These are phyloP conservation scores for Chrysogorgia sp. DNA, from an alignment of 92 coral and sea anemone species.

Conservation along the genomic window DNA sequence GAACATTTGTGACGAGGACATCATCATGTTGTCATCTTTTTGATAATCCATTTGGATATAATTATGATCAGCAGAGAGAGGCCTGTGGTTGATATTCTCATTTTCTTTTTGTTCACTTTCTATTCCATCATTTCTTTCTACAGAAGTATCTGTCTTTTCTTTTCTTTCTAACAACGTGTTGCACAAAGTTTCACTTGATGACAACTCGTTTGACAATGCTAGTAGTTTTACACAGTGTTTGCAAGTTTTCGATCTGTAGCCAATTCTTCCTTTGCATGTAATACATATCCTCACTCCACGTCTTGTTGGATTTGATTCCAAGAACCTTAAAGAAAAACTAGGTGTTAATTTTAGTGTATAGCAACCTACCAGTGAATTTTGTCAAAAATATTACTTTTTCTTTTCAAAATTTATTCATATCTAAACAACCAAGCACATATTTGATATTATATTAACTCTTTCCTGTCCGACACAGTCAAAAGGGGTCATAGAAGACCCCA, in stretches of 20 bases:
- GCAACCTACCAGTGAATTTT: no score
- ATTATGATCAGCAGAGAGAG: not conserved
- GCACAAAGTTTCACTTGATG: not conserved
- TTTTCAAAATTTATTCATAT: no score
- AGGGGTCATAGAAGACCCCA: no score
- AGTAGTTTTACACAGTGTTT: conserved; percentile 65
- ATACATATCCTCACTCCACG: conserved; percentile 95
- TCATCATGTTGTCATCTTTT: not conserved
- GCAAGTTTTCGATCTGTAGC: conserved; percentile 89
- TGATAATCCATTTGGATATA: not conserved
- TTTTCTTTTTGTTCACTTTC: not conserved
- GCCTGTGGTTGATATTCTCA: not conserved
- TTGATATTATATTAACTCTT: no score
- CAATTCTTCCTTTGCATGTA: conserved; percentile 79
- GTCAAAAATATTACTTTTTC: no score
- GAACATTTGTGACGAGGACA: not conserved
- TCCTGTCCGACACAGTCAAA: no score
- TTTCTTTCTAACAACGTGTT: not conserved
- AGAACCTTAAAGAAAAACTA: conserved; percentile 54
- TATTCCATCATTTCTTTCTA: not conserved
- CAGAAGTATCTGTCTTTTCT: not conserved
- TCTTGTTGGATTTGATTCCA: conserved; percentile 86
- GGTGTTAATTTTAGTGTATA: not conserved
- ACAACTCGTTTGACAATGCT: not conserved
- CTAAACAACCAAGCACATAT: no score